A percentile compares a stretch with the other conserved stretches of the same genome.
phyloP scores from a whole-genome alignment of 2,113 vertebrate species.

The Myiozetetes cayanensis region DNA sequence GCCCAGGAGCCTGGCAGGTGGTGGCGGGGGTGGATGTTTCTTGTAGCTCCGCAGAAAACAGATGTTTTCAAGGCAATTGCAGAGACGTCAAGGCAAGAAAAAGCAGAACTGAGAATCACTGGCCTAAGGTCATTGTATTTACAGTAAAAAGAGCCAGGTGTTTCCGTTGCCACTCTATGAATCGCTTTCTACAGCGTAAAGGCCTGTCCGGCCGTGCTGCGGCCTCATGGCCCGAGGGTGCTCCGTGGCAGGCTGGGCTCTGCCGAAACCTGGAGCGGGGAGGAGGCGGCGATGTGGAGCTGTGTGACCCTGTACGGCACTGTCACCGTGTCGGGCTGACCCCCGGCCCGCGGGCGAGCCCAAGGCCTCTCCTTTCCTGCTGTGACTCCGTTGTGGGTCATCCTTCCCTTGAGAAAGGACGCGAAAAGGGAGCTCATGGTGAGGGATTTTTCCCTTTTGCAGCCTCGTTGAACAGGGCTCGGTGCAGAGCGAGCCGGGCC shows the following conservation, averaged over 20 bases:
- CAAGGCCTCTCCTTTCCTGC: not conserved
- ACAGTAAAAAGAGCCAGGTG: not conserved
- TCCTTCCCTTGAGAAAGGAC: not conserved
- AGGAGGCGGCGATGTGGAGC: rapidly evolving
- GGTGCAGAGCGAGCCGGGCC: not conserved
- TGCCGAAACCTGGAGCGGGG: not conserved
- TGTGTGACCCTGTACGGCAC: rapidly evolving
- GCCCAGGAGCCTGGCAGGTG: not conserved
- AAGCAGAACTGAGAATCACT: not conserved
- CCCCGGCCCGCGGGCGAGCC: not conserved
- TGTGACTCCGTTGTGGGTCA: rapidly evolving
- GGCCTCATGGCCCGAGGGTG: rapidly evolving
- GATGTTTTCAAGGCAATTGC: not conserved
- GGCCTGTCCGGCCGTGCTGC: rapidly evolving
- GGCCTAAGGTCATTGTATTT: not conserved
- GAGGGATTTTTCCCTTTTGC: not conserved
- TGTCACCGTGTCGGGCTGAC: rapidly evolving
- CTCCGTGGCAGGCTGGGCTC: rapidly evolving
- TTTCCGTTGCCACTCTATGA: rapidly evolving
- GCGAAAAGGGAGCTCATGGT: not conserved
- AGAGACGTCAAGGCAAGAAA: not conserved
- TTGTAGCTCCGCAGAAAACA: not conserved
- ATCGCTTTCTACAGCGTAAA: rapidly evolving
- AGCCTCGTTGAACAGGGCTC: not conserved
- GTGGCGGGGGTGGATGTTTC: not conserved